These are phyloP conservation scores for Chauna torquata DNA, from an alignment of 2,113 vertebrate genomes.

Conservation along the genomic window DNA sequence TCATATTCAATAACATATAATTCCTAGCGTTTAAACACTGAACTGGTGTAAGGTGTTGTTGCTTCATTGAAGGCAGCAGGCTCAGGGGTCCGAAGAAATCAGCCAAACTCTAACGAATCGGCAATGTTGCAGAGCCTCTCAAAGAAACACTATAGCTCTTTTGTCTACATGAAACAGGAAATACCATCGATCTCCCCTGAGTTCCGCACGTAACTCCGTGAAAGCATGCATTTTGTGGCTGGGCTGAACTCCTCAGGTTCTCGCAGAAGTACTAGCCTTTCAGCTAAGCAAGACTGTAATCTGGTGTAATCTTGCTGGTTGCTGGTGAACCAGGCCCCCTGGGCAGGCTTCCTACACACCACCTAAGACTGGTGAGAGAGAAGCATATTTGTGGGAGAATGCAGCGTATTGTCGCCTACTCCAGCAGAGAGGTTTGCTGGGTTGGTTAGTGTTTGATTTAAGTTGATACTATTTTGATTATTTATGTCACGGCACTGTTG, in stretches of 20 bases:
- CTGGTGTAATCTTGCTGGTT: not conserved
- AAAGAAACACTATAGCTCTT: not conserved
- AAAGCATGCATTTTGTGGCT: not conserved
- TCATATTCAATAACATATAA: fast-evolving
- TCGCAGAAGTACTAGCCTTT: not conserved
- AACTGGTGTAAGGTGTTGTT: not conserved
- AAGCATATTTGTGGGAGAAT: not conserved
- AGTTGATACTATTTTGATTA: not conserved
- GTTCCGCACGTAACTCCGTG: not conserved
- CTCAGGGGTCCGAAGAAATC: not conserved
- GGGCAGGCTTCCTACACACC: not conserved
- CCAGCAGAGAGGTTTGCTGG: not conserved
- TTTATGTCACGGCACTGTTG: not conserved
- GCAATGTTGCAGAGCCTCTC: not conserved
- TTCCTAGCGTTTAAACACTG: not conserved
- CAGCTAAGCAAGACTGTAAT: not conserved
- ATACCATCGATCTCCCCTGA: not conserved
- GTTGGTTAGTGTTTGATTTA: not conserved
- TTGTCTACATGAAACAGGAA: not conserved
- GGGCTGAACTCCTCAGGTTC: not conserved
- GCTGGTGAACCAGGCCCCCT: not conserved
- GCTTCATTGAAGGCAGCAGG: not conserved
- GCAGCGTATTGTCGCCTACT: not conserved
- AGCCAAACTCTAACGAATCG: not conserved
- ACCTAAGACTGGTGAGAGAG: not conserved